Base-by-base conservation (phyloP, 2,888 invertebrate species). In the Oscheius sp. region DNA sequence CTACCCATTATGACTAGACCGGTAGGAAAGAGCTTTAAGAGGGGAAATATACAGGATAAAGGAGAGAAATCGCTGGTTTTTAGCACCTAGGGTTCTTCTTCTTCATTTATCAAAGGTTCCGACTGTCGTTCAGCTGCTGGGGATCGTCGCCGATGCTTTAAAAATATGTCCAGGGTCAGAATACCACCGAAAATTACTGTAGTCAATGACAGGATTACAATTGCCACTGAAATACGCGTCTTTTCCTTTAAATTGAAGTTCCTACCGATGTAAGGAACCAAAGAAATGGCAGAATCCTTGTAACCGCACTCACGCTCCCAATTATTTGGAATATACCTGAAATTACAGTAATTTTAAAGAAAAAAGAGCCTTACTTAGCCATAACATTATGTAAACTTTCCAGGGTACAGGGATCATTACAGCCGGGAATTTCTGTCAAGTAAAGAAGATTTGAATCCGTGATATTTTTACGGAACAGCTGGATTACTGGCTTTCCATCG, bases 381-480 rank as follows among this genome's bases (percentile, higher is more conserved):
- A 77, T 52, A 53, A 76, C 75, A 5, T 69, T 43, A 9, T 71
- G 55, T 16, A 86, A 63, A 18, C 74, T 73, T 16, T 80, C 73
- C 46, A 87, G 63, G n/a, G 79, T 76, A 61, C 87, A 87, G 2
- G 85, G 84, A 2, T 58, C 41, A 7, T 71, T 63, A 69, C 87
- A 87, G 35, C 77, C 79, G 1, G 83, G 79, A n/a, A 87, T 81
- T 21, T 76, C 71, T 45, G 77, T 75, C 55, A 82, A 77, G 63
- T 75, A 84, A 1, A 86, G 35, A 16, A 78, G 64, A 23, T 76
- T 74, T 0, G 64, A 29, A 64, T 87, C 84, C 2, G 87, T 87
- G 23, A 79, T 80, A 66, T 87, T 87, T 70, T 87, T 87, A 70
- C 83, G 84, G 69, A 80, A 86, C 25, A 87, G 46, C 79, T 78